phyloP scores from a whole-genome alignment of 2,113 vertebrate species.

The Carlito syrichta region DNA sequence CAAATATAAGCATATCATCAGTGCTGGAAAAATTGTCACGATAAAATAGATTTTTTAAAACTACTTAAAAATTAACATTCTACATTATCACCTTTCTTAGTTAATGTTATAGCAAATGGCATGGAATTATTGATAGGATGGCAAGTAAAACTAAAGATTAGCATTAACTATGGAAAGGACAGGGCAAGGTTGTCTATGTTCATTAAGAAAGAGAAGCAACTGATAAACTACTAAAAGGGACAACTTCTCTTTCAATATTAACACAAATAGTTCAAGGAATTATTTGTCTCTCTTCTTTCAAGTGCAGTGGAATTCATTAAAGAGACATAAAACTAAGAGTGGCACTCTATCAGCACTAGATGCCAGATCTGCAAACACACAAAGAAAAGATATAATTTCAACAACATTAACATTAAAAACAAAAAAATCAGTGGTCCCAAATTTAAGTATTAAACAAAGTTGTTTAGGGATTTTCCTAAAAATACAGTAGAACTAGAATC shows the following conservation, averaged over 20 bases:
- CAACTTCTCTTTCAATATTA: not conserved
- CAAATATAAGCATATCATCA: not conserved
- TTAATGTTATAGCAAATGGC: not conserved
- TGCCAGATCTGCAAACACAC: not conserved
- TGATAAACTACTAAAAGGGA: not conserved
- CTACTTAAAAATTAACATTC: not conserved
- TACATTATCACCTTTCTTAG: not conserved
- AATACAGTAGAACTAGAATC: not conserved
- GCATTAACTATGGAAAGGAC: not conserved
- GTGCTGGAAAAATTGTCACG: not conserved
- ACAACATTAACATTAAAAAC: not conserved
- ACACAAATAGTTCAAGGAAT: not conserved
- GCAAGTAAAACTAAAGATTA: not conserved
- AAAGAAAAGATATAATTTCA: not conserved
- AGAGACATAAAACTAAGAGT: not conserved
- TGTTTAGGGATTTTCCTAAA: not conserved
- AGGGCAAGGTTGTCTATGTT: not conserved
- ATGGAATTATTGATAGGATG: not conserved
- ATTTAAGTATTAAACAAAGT: not conserved
- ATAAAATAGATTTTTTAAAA: not conserved
- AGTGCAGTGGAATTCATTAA: not conserved
- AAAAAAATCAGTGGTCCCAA: not conserved
- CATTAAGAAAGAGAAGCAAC: not conserved
- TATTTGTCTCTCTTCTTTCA: not conserved
- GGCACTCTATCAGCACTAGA: not conserved